A percentile compares a stretch with the other conserved stretches of the same genome.
Evolutionary conservation across 2,113 vertebrate genomes (phyloP).

Genomic region (Panurus biarmicus): DNA sequence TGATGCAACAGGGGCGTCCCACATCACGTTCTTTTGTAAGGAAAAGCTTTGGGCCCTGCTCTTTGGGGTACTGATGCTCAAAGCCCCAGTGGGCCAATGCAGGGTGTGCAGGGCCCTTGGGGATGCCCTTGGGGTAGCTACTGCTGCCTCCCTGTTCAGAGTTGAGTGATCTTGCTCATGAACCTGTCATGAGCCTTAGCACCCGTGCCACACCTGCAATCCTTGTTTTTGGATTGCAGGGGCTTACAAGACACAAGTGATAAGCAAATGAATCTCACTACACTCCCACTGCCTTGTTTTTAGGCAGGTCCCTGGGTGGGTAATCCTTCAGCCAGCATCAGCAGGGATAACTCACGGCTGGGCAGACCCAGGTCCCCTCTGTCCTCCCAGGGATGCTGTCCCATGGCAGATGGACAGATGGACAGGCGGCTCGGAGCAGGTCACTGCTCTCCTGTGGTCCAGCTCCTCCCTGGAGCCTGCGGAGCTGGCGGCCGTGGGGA

Average conservation of each 20-base stretch:
- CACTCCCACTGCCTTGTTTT: neutral
- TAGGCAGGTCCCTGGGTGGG: neutral
- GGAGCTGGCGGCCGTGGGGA: constrained; percentile 6
- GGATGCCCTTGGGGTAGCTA: neutral
- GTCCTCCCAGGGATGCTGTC: neutral
- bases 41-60: neutral
- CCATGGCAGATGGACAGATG: neutral
- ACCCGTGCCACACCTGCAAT: neutral
- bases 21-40: neutral
- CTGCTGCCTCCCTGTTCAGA: neutral
- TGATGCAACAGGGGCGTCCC: neutral
- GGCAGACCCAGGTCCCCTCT: neutral
- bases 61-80: neutral
- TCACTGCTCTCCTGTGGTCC: neutral
- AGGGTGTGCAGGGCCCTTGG: neutral
- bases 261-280: neutral
- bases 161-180: neutral
- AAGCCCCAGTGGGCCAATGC: accelerated
- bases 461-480: neutral
- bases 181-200: neutral
- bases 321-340: neutral
- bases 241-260: neutral
- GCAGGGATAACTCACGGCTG: neutral
- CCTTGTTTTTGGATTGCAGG: neutral
- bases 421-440: neutral